Conservation (phyloP, 2,113 vertebrate species). For the Silurus meridionalis region DNA sequence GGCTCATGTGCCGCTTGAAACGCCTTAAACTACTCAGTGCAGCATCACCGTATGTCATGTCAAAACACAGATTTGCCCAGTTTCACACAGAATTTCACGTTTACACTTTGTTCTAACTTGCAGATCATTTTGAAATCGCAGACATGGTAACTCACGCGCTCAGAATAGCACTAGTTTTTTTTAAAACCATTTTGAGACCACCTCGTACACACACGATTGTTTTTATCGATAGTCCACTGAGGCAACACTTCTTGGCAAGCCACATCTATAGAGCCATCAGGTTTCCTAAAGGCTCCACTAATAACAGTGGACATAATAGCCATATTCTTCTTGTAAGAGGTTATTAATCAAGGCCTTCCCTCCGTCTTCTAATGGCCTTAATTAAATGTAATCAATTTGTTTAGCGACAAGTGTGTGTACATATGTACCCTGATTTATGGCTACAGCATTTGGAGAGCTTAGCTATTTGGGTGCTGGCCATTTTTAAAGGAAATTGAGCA, state of each 20-base stretch:
- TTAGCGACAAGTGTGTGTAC: constrained; percentile 15
- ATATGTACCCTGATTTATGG: constrained; percentile 16
- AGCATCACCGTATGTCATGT: too few relatives aligned
- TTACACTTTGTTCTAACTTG: too few relatives aligned
- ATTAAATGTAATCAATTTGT: constrained; percentile 38
- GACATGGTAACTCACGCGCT: too few relatives aligned
- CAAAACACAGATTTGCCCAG: too few relatives aligned
- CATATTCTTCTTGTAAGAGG: constrained; percentile 28
- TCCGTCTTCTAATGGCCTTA: constrained; percentile 21
- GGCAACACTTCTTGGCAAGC: neutral
- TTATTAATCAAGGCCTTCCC: constrained; percentile 22
- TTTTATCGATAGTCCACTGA: too few relatives aligned
- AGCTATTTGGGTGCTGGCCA: neutral
- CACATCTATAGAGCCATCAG: constrained; percentile 7
- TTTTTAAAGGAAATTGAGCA: neutral
- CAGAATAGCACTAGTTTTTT: too few relatives aligned
- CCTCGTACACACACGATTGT: too few relatives aligned
- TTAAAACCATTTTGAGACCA: too few relatives aligned
- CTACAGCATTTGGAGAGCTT: neutral
- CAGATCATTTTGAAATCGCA: too few relatives aligned
- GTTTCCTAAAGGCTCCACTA: neutral
- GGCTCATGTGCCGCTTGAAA: too few relatives aligned
- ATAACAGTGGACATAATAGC: constrained; percentile 21
- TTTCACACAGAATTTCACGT: too few relatives aligned
- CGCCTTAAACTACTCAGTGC: too few relatives aligned